Percentiles rank a stretch among this genome's conserved stretches.
phyloP scores from a whole-genome alignment of 1,140 invertebrate genomes.

The Agrilus planipennis region DNA sequence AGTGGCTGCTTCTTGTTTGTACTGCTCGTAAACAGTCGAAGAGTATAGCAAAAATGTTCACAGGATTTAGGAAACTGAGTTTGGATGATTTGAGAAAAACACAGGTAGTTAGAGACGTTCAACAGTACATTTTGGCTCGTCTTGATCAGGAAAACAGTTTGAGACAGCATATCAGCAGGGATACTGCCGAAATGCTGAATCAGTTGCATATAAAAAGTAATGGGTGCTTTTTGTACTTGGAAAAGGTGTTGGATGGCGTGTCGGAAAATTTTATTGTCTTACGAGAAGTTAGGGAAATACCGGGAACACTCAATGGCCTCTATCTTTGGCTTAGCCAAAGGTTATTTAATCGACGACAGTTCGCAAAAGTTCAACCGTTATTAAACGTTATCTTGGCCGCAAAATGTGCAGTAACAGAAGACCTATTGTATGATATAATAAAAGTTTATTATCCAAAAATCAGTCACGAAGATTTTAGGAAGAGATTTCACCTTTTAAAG shows the following conservation, averaged over 20 bases:
- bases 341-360: slow-evolving; percentile 79
- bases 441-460: slow-evolving; percentile 70
- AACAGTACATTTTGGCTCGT: slow-evolving; percentile 86
- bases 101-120: slow-evolving; percentile 82
- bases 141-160: slow-evolving; percentile 74
- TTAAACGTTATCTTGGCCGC: slow-evolving; percentile 81
- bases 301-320: slow-evolving; percentile 86
- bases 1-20: slow-evolving; percentile 84
- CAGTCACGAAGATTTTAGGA: slow-evolving; percentile 73
- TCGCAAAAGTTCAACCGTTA: slow-evolving; percentile 73
- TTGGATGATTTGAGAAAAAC: slow-evolving; percentile 82
- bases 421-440: slow-evolving; percentile 69
- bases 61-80: slow-evolving; percentile 86
- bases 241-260: slow-evolving; percentile 86
- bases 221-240: slow-evolving; percentile 87
- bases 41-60: slow-evolving; percentile 80
- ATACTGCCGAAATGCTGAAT: slow-evolving; percentile 89
- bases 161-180: slow-evolving; percentile 64
- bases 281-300: slow-evolving; percentile 76
- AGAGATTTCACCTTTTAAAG: slow-evolving; percentile 64
- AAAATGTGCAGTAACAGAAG: slow-evolving; percentile 67
- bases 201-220: slow-evolving; percentile 94
- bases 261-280: slow-evolving; percentile 86
- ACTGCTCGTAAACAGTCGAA: slow-evolving; percentile 80
- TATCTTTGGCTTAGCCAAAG: slow-evolving; percentile 92